A percentile compares a stretch with the other conserved stretches of the same genome.
Evolutionary conservation across 1,140 invertebrate genomes (phyloP).

Genomic region (Caligus rogercresseyi): DNA sequence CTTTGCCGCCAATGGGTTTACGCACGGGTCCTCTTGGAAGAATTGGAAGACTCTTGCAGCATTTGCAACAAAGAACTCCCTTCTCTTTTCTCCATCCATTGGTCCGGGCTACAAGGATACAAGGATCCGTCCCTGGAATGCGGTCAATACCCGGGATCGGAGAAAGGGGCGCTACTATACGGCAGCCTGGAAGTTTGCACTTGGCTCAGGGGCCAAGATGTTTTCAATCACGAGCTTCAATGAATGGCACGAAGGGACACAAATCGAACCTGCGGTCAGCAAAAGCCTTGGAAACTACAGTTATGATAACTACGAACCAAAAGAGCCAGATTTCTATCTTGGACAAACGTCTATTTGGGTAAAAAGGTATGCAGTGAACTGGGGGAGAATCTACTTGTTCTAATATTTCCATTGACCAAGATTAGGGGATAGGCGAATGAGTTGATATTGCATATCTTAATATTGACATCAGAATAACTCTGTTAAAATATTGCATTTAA

Average conservation of each 20-base stretch:
- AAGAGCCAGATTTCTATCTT: conserved; percentile 28
- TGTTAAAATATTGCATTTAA: no score
- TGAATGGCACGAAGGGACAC: conserved; percentile 39
- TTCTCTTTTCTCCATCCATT: conserved; percentile 34
- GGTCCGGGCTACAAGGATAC: conserved; percentile 36
- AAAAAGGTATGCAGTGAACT: conserved; percentile 22
- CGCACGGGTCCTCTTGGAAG: conserved; percentile 31
- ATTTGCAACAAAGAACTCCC: conserved; percentile 27
- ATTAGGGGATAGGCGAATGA: no score
- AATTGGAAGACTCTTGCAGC: conserved; percentile 30
- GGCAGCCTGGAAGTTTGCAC: conserved; percentile 28
- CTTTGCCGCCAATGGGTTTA: conserved; percentile 35
- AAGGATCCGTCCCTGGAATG: conserved; percentile 34
- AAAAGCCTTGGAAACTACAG: conserved; percentile 18
- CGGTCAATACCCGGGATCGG: conserved; percentile 28
- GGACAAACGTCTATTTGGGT: conserved; percentile 20
- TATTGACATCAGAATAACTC: no score
- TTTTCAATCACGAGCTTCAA: conserved; percentile 36
- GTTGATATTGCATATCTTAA: no score
- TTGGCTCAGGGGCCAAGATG: conserved; percentile 26
- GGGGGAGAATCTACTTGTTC: neutral
- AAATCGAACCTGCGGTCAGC: conserved; percentile 33
- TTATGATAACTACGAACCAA: conserved; percentile 28
- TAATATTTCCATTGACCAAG: no score
- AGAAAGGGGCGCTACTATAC: conserved; percentile 32